A percentile compares a stretch with the other conserved stretches of the same genome.
Conservation (phyloP, 2,888 invertebrate genomes). For the Orthonevra nobilis region DNA sequence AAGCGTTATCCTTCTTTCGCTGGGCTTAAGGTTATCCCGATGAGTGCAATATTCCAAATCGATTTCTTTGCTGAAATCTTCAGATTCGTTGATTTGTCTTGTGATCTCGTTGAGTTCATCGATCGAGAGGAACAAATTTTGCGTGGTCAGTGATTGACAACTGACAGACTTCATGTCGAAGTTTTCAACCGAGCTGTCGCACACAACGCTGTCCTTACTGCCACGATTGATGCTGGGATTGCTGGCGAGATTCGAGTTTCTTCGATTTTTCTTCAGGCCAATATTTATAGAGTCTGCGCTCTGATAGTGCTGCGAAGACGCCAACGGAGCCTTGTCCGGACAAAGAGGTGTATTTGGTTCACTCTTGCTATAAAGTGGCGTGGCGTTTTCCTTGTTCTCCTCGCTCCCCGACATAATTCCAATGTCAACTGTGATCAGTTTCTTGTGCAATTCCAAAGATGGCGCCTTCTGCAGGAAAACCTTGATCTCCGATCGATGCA, state of each 20-base stretch:
- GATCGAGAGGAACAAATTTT: constrained; percentile 79
- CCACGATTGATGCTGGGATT: constrained; percentile 72
- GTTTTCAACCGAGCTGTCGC: constrained; percentile 75
- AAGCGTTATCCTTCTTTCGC: constrained; percentile 78
- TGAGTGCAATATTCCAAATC: constrained; percentile 80
- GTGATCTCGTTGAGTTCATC: constrained; percentile 80
- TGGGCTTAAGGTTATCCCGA: constrained; percentile 78
- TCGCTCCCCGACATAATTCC: constrained; percentile 71
- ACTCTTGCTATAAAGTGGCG: constrained; percentile 73
- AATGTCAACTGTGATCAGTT: constrained; percentile 72
- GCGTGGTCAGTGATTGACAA: constrained; percentile 78
- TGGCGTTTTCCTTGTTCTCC: constrained; percentile 75
- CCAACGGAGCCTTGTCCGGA: constrained; percentile 72
- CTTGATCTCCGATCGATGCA: constrained; percentile 77
- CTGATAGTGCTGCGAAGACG: constrained; percentile 74
- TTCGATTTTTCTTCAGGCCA: constrained; percentile 52
- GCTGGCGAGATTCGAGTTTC: constrained; percentile 72
- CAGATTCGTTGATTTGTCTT: constrained; percentile 79
- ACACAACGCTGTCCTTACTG: constrained; percentile 75
- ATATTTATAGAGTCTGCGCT: constrained; percentile 76
- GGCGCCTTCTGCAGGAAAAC: constrained; percentile 77
- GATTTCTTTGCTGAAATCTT: constrained; percentile 78
- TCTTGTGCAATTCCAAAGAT: constrained; percentile 75
- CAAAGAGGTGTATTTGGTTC: constrained; percentile 74
- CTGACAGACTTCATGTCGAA: constrained; percentile 79